phyloP scores from a whole-genome alignment of 2,113 vertebrate genomes.

The Saguinus midas region DNA sequence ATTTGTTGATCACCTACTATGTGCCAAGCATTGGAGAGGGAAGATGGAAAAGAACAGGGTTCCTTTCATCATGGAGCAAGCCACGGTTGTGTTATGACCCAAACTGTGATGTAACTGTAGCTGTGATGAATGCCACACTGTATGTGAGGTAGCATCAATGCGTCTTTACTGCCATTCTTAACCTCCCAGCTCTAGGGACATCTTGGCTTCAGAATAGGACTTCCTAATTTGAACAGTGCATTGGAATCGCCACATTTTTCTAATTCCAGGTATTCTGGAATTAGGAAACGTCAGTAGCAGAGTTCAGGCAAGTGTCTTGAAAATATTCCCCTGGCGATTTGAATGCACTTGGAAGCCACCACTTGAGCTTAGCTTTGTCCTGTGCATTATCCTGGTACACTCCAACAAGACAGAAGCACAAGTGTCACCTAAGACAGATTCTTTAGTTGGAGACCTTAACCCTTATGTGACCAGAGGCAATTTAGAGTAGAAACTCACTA shows the following conservation, averaged over 20 bases:
- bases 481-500: not conserved
- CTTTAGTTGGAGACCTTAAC: not conserved
- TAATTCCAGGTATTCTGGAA: not conserved
- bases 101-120: too few species aligned
- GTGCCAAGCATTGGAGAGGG: not conserved
- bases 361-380: not conserved
- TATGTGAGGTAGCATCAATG: fast-evolving
- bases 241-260: not conserved
- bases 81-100: not conserved
- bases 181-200: not conserved
- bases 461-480: not conserved
- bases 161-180: not conserved
- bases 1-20: not conserved
- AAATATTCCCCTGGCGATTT: not conserved
- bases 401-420: not conserved
- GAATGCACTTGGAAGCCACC: not conserved
- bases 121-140: too few species aligned
- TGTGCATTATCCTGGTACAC: fast-evolving
- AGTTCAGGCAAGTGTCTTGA: not conserved
- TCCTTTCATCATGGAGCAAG: not conserved
- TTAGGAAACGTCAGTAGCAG: not conserved
- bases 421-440: not conserved
- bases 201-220: not conserved
- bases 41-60: not conserved
- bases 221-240: not conserved